Percentiles rank a stretch among this genome's conserved stretches.
Evolutionary conservation across 2,797 vertebrate species (phyloP).

Genomic region (Spheniscus humboldti): DNA sequence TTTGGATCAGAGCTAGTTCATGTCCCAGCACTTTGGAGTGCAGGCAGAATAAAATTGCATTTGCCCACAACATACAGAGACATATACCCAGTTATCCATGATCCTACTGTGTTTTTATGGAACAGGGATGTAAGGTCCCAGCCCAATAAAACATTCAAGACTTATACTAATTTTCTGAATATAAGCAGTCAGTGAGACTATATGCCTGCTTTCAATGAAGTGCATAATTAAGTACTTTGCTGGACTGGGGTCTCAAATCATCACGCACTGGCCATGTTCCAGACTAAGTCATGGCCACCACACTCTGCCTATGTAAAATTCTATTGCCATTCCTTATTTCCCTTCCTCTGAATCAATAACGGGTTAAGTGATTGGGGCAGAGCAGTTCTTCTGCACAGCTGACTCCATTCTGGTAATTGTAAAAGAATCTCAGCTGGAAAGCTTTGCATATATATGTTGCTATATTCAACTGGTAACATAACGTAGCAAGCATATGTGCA

Average conservation of each 20-base stretch:
- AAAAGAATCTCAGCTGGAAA: constrained; percentile 26
- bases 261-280: neutral
- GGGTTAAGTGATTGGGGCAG: neutral
- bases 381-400: neutral
- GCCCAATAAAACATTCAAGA: neutral
- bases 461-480: neutral
- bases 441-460: neutral
- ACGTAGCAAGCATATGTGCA: neutral
- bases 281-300: neutral
- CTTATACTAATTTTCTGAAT: neutral
- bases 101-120: neutral
- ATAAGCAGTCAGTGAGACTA: neutral
- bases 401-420: neutral
- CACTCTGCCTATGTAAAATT: neutral
- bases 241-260: neutral
- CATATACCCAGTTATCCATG: neutral
- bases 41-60: neutral
- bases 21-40: neutral
- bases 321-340: neutral
- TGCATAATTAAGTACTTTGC: neutral
- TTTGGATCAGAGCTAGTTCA: neutral
- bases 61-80: neutral
- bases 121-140: neutral
- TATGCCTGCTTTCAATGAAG: neutral
- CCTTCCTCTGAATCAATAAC: neutral